These are phyloP conservation scores for Lochmaea crataegi DNA, from an alignment of 2,888 invertebrate genomes.

Conservation along the genomic window DNA sequence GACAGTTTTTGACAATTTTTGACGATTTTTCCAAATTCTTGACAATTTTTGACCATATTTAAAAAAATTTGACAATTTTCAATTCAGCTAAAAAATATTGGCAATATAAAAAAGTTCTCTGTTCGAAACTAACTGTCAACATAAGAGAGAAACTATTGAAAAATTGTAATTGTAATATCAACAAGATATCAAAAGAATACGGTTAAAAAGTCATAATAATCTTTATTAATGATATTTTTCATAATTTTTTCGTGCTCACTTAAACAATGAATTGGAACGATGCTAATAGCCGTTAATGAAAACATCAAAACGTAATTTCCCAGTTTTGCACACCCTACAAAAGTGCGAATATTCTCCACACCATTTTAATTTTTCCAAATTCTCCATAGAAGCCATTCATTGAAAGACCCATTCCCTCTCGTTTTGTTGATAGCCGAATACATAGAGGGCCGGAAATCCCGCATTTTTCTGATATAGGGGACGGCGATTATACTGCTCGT, in stretches of 20 bases:
- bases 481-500: constrained; percentile 21
- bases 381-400: constrained; percentile 18
- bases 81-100: too few relatives aligned
- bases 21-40: too few relatives aligned
- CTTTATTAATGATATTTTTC: too few relatives aligned
- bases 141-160: too few relatives aligned
- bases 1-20: too few relatives aligned
- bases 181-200: too few relatives aligned
- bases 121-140: too few relatives aligned
- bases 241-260: neutral
- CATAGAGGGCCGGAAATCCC: constrained; percentile 30
- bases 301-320: constrained; percentile 3
- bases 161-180: too few relatives aligned
- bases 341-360: constrained; percentile 17
- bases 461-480: constrained; percentile 31
- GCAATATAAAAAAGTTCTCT: too few relatives aligned
- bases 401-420: constrained; percentile 25
- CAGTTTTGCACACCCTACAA: neutral
- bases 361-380: constrained; percentile 25
- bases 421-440: constrained; percentile 31
- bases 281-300: constrained; percentile 5
- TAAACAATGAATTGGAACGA: neutral
- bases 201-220: too few relatives aligned
- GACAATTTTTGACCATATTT: too few relatives aligned
- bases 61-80: too few relatives aligned